Base-by-base conservation (phyloP, 2,888 invertebrate genomes). In the Odontothrips loti region DNA sequence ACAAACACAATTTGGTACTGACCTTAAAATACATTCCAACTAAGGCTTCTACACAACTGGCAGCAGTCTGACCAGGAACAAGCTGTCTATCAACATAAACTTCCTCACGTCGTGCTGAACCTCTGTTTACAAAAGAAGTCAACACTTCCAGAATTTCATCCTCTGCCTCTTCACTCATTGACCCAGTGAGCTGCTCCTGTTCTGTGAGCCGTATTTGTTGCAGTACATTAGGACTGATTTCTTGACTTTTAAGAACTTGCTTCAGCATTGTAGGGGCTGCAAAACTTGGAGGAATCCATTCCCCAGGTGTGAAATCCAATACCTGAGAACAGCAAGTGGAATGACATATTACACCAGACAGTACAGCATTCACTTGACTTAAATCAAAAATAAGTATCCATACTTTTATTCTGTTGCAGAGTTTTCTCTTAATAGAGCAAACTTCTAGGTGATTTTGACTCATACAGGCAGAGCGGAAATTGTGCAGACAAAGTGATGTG, bases 341-440 rank as follows among this genome's bases (percentile, higher is more conserved):
- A 58, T 75, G 68, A 75, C 10, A 75, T 43, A 43, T 43, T 43
- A 6, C 34, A 11, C 11, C 51, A 58, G 4, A 15, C 58, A 6
- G 15, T 58, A 20, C 58, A 15, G 34, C 34, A 43, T 2, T 4
- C 6, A n/a, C 58, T 58, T 58, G 2, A 17, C 1, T 17, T 0
- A 20, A 17, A 58, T 58, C 17, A 15, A 15, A 75, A 75, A 12
- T 10, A 75, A 27, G 27, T 27, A 27, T 15, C 1, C n/a, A 12
- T 75, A 75, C 68, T 27, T 75, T 75, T 27, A 75, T 23, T 75
- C 68, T 75, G 10, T 75, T 75, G 68, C 68, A 75, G 9, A 75
- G 68, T 9, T 75, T 12, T 23, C 9, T 75, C 27, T 1, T 75
- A 10, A 75, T 12, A 11, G 68, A 75, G 12, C 23, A 27, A 1